Percentiles rank a stretch among this genome's conserved stretches.
phyloP scores from a whole-genome alignment of 2,113 vertebrate genomes.

The Prunella fulvescens region DNA sequence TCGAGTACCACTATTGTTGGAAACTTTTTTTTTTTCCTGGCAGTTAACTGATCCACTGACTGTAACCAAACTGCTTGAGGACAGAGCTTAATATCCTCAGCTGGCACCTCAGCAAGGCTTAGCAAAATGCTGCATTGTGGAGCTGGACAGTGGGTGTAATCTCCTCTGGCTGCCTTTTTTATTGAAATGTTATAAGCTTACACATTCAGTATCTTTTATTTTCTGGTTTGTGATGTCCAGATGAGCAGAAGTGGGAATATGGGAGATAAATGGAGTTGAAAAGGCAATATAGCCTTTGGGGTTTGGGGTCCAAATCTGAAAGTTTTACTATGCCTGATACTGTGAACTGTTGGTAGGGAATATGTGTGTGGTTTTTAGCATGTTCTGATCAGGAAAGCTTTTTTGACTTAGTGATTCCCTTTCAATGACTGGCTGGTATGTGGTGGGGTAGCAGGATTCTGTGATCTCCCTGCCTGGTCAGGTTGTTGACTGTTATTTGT shows the following conservation, averaged over 20 bases:
- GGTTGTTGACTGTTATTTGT: not conserved
- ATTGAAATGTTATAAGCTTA: not conserved
- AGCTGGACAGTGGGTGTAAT: not conserved
- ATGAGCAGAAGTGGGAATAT: not conserved
- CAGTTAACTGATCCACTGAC: not conserved
- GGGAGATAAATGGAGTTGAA: not conserved
- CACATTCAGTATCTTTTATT: not conserved
- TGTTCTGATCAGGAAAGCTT: not conserved
- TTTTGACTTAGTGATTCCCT: not conserved
- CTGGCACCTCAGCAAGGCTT: not conserved
- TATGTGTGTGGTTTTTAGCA: not conserved
- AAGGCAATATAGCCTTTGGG: not conserved
- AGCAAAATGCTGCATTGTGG: not conserved
- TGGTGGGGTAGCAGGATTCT: not conserved
- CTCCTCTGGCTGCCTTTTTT: not conserved
- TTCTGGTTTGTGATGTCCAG: not conserved
- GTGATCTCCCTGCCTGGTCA: not conserved
- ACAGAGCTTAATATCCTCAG: not conserved
- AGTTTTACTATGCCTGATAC: not conserved
- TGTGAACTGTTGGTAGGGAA: not conserved
- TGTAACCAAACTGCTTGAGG: slow-evolving; percentile 9
- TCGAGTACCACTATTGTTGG: not conserved
- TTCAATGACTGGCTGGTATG: not conserved
- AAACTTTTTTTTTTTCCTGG: not conserved
- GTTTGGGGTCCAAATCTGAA: not conserved